A percentile compares a stretch with the other conserved stretches of the same genome.
Evolutionary conservation across 2,797 vertebrate genomes (phyloP).

Genomic region (Darevskia nairensis): DNA sequence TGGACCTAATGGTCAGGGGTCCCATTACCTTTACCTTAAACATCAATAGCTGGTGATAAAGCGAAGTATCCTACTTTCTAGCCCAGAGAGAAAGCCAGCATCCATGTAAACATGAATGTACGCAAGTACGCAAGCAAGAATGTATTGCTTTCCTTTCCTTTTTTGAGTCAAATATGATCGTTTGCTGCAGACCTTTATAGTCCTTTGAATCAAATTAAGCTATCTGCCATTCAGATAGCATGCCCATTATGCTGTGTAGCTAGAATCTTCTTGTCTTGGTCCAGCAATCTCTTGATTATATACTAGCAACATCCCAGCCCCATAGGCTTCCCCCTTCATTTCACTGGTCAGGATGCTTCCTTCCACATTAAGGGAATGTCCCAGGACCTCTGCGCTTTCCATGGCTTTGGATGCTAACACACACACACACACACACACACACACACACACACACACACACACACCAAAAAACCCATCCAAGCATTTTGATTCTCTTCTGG

Average conservation of each 20-base stretch:
- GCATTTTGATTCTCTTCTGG: slow-evolving; percentile 4
- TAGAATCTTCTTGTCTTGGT: neutral
- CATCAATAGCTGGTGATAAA: neutral
- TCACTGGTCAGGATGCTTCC: neutral
- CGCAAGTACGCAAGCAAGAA: neutral
- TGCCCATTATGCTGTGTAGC: neutral
- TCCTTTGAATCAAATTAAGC: neutral
- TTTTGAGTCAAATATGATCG: neutral
- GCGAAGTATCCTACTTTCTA: neutral
- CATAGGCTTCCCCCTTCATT: neutral
- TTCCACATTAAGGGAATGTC: neutral
- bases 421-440: too few species aligned
- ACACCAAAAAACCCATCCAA: neutral
- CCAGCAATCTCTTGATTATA: neutral
- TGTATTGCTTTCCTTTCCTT: neutral
- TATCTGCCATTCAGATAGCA: neutral
- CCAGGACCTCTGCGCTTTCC: neutral
- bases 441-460: too few species aligned
- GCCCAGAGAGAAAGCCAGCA: neutral
- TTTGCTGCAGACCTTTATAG: neutral
- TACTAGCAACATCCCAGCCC: neutral
- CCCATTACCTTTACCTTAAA: too few species aligned
- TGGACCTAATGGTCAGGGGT: too few species aligned
- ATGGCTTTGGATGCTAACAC: neutral
- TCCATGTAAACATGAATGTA: neutral